Conservation (phyloP, 1,140 invertebrate species). For the Hyles euphorbiae region DNA sequence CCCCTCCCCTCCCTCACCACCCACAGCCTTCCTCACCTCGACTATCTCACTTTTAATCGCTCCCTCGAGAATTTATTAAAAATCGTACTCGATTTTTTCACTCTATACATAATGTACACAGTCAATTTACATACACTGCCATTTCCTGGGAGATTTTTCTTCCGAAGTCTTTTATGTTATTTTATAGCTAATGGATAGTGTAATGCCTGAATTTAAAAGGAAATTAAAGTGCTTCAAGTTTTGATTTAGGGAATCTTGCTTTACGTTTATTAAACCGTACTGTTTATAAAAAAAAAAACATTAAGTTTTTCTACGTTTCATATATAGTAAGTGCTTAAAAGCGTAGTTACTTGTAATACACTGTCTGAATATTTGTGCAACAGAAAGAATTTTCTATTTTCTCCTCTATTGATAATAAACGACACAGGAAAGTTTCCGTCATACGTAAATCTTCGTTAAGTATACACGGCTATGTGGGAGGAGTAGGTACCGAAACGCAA, state of each 20-base stretch:
- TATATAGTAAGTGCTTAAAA: no score
- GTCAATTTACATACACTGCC: no score
- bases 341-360: background rate
- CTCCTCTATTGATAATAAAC: background rate
- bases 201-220: no score
- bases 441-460: slow-evolving; percentile 32
- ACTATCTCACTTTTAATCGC: slow-evolving; percentile 61
- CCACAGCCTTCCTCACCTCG: slow-evolving; percentile 33
- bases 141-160: no score
- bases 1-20: slow-evolving; percentile 20
- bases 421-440: background rate
- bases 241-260: no score
- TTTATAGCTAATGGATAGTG: no score
- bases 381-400: background rate
- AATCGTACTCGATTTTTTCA: slow-evolving; percentile 44
- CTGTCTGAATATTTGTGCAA: background rate
- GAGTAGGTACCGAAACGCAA: slow-evolving; percentile 35
- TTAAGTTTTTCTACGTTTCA: no score
- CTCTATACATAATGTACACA: no score
- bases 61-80: slow-evolving; percentile 57
- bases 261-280: no score
- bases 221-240: background rate
- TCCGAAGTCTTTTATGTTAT: no score
- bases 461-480: slow-evolving; percentile 18
- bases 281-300: no score